Conservation (phyloP, 23 tunicate species). For the Styela clava region DNA sequence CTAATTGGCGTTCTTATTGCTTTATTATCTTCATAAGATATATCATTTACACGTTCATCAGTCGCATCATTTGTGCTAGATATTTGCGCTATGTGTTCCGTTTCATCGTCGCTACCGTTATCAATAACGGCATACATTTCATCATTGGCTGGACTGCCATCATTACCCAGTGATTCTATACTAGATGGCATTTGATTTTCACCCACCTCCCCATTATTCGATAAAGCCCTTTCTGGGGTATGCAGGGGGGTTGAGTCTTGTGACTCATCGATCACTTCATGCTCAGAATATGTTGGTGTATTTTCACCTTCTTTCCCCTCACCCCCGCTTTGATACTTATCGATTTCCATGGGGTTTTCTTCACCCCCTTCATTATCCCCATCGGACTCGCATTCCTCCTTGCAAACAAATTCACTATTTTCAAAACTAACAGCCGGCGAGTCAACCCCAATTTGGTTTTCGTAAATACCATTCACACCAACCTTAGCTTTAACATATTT, state of each 20-base stretch:
- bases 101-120: slow-evolving; percentile 21
- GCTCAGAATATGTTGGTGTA: slow-evolving; percentile 17
- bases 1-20: not conserved
- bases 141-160: not conserved
- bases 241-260: slow-evolving; percentile 16
- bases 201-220: slow-evolving; percentile 5
- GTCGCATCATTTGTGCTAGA: not conserved
- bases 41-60: not conserved
- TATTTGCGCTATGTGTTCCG: not conserved
- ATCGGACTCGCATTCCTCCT: slow-evolving; percentile 4
- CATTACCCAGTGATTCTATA: not conserved
- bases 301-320: slow-evolving; percentile 1
- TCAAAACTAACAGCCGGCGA: not conserved
- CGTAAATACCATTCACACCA: not conserved
- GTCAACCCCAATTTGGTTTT: not conserved
- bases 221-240: slow-evolving; percentile 1
- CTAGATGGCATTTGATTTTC: not conserved
- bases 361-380: slow-evolving; percentile 3
- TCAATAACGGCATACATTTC: slow-evolving; percentile 21
- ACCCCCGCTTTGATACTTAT: not conserved
- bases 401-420: not conserved
- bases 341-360: not conserved
- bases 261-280: slow-evolving; percentile 25
- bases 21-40: not conserved
- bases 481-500: slow-evolving; percentile 4